Percentiles rank a stretch among this genome's conserved stretches.
Evolutionary conservation across 2,113 vertebrate genomes (phyloP).

Genomic region (Menidia beryllina): DNA sequence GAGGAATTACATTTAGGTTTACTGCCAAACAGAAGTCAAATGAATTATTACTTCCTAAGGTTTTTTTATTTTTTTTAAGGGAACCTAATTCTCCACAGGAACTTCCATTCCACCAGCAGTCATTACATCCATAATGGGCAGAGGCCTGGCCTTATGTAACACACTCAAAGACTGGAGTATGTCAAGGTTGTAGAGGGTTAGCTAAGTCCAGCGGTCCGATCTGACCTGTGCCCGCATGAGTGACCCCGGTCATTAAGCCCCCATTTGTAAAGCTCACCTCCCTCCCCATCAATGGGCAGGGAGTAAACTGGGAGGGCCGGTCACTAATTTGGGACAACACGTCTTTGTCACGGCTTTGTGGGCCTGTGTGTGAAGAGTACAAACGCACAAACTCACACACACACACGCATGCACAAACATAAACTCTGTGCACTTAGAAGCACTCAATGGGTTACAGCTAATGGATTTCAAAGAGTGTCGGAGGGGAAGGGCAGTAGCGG

Average conservation of each 20-base stretch:
- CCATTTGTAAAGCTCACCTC: conserved; percentile 40
- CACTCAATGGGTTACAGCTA: conserved; percentile 37
- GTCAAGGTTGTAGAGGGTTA: conserved; percentile 32
- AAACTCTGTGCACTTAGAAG: conserved; percentile 29
- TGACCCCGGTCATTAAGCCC: conserved; percentile 60
- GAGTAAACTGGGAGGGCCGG: background rate
- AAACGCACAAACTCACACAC: conserved; percentile 5
- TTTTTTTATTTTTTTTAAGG: background rate
- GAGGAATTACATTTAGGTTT: no score
- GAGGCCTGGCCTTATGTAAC: background rate
- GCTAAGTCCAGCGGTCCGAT: conserved; percentile 22
- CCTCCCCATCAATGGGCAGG: background rate
- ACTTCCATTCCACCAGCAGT: background rate
- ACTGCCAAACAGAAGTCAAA: background rate
- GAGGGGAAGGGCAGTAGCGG: conserved; percentile 8
- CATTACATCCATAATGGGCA: background rate
- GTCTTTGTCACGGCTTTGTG: conserved; percentile 35
- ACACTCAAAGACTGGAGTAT: background rate
- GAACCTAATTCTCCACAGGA: background rate
- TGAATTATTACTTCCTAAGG: background rate
- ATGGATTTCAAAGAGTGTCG: conserved; percentile 54
- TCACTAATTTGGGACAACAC: conserved; percentile 30
- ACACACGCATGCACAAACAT: conserved; percentile 3
- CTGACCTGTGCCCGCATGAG: conserved; percentile 27
- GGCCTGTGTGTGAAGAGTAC: conserved; percentile 41